Evolutionary conservation across 2,113 vertebrate genomes (phyloP).

Genomic region (Cervus canadensis): DNA sequence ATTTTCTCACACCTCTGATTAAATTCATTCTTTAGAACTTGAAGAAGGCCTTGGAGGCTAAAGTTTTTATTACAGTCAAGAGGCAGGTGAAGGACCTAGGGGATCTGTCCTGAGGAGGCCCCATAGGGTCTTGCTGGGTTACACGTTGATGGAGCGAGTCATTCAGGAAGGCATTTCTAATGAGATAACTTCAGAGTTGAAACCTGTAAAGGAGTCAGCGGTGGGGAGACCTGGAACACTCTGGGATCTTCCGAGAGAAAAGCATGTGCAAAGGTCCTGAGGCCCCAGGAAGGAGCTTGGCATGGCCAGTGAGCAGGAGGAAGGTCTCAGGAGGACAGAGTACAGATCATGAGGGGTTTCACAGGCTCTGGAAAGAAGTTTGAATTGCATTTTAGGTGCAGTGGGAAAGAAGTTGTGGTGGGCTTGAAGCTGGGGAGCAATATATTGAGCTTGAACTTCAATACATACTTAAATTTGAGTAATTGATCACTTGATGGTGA

Average conservation of each 20-base stretch:
- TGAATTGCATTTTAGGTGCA: neutral
- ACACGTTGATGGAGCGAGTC: neutral
- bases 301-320: neutral
- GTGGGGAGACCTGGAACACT: neutral
- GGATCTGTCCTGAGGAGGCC: neutral
- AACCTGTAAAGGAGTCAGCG: neutral
- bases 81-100: neutral
- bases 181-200: neutral
- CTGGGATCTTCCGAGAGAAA: neutral
- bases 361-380: neutral
- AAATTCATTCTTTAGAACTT: neutral
- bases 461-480: neutral
- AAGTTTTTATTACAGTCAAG: neutral
- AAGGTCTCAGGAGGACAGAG: fast-evolving
- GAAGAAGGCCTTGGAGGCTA: neutral
- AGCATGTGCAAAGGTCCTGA: neutral
- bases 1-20: neutral
- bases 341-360: neutral
- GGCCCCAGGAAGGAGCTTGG: neutral
- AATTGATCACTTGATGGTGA: neutral
- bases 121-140: neutral
- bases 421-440: neutral
- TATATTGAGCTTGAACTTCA: neutral
- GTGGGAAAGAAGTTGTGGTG: neutral
- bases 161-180: neutral